phyloP scores from a whole-genome alignment of 1,140 invertebrate species.

The Drosophila santomea region DNA sequence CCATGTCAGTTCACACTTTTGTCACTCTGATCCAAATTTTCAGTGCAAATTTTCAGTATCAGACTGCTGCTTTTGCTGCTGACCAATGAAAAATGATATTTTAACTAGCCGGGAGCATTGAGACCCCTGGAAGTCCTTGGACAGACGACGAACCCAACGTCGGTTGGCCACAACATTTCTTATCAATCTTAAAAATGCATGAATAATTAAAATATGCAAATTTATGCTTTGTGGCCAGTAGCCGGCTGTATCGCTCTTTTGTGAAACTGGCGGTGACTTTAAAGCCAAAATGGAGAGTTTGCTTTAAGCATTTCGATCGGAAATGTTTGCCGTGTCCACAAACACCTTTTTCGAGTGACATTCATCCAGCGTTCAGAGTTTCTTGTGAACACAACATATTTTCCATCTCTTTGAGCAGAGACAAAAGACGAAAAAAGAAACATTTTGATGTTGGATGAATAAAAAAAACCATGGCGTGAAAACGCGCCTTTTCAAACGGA shows the following conservation, averaged over 20 bases:
- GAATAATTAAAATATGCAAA: slow-evolving; percentile 83
- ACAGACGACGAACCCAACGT: slow-evolving; percentile 4
- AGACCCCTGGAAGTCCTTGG: slow-evolving; percentile 15
- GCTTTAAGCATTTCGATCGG: slow-evolving; percentile 40
- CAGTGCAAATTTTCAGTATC: slow-evolving; percentile 15
- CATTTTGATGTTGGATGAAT: no score
- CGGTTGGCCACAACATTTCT: slow-evolving; percentile 52
- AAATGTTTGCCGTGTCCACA: slow-evolving; percentile 56
- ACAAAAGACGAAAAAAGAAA: slow-evolving; percentile 29
- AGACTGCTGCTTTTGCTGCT: slow-evolving; percentile 24
- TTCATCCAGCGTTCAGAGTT: not conserved
- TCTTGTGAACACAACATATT: slow-evolving; percentile 62
- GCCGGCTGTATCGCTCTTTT: slow-evolving; percentile 19
- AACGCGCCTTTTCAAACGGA: slow-evolving; percentile 73
- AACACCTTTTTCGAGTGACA: slow-evolving; percentile 47
- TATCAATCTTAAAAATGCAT: slow-evolving; percentile 83
- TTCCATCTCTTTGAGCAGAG: slow-evolving; percentile 56
- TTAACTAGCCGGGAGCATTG: slow-evolving; percentile 27
- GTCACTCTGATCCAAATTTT: not conserved
- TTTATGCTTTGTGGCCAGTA: slow-evolving; percentile 68
- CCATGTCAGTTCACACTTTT: slow-evolving; percentile 21
- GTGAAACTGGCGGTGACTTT: slow-evolving; percentile 31
- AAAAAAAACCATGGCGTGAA: slow-evolving; percentile 65
- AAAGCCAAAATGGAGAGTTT: slow-evolving; percentile 42
- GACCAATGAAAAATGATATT: slow-evolving; percentile 26